Base-by-base conservation (phyloP, 92 coral and sea anemone species). In the Parazoanthus swiftii region DNA sequence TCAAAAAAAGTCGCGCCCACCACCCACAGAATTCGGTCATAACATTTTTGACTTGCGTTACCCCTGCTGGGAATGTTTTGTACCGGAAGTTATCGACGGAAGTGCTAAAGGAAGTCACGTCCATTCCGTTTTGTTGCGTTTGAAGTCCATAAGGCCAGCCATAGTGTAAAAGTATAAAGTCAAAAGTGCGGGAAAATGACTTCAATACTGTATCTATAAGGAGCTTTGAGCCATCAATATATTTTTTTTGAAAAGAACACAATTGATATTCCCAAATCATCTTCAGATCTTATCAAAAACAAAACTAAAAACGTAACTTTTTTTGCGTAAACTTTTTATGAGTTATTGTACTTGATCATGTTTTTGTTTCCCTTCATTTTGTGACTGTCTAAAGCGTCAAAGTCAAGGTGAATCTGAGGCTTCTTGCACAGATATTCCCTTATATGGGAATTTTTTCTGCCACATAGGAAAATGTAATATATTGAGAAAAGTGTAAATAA, bases 21-120 rank as follows among this genome's bases (percentile, higher is more conserved):
- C 35, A 54, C 51, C 80, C 80, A 54, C 35, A 48, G 51, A 48
- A 48, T 8, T 48, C 11, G 8, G 51, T 74, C 43, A 35, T 23
- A 74, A 21, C 11, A 42, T 6, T 42, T 76, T n/a, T 76, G 25
- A 18, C 79, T 76, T 76, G 21, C 50, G 25, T 23, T 35, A 44
- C n/a, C 76, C 76, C 56, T 23, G 59, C 63, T 44, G 77, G 77
- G 58, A 81, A 46, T 83, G 20, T 83, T 83, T 82, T 66, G 33
- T 48, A 80, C 18, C 65, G 84, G 84, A 80, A 42, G 37, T 21
- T 89, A 76, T n/a, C 56, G 79, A 86, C 91, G 91, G 88, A 88
- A 89, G 76, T 63, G 70, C 70, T 63, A 0, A 2, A 20, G 70
- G 70, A 63, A 23, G 70, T 63, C 70, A 63, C 70, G 26, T 63